Conservation (phyloP, 2,797 vertebrate genomes). For the Tympanoctomys barrerae region DNA sequence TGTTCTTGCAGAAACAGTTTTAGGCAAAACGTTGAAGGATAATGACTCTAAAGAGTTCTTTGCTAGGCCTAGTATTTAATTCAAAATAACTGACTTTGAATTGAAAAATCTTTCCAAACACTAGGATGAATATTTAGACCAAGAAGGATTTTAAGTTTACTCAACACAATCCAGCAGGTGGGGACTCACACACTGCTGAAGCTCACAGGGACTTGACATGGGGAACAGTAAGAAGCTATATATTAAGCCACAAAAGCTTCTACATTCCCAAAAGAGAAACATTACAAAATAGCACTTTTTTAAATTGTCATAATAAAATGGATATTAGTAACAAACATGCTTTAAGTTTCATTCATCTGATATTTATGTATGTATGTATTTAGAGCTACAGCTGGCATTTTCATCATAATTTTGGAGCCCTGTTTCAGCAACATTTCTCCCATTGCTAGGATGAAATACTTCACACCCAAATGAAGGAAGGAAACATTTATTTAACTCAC, state of each 20-base stretch:
- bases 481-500: no score
- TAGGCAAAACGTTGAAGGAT: neutral
- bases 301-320: neutral
- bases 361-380: neutral
- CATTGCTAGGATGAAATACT: no score
- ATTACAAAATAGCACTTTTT: neutral
- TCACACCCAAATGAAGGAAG: no score
- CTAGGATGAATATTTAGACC: neutral
- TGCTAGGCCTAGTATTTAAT: neutral
- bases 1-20: neutral
- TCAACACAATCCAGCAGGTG: neutral
- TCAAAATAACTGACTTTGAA: constrained; percentile 54
- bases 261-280: neutral
- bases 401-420: neutral
- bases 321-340: neutral
- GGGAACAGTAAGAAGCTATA: constrained; percentile 4
- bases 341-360: neutral
- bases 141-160: neutral
- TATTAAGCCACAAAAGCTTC: neutral
- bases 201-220: neutral
- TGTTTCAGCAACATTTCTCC: no score
- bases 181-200: neutral
- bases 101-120: neutral
- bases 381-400: neutral
- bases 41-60: constrained; percentile 14